Percentiles rank a stretch among this genome's conserved stretches.
Conservation (phyloP, 1,140 invertebrate genomes). For the Dinoponera quadriceps region DNA sequence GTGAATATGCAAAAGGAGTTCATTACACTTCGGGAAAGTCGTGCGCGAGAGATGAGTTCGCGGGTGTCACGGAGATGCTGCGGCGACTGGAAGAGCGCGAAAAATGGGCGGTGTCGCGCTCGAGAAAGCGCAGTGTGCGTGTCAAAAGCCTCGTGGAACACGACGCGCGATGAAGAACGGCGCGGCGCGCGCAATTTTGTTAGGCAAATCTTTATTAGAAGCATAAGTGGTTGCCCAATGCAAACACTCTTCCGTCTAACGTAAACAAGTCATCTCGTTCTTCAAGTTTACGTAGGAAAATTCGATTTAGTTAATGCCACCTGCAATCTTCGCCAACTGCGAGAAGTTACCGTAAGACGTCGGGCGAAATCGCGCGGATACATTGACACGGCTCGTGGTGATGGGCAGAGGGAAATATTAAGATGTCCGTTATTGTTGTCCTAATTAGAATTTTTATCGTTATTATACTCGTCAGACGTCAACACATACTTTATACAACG, state of each 20-base stretch:
- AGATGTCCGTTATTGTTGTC: background rate
- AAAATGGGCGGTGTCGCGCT: background rate
- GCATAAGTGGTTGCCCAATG: slow-evolving; percentile 1
- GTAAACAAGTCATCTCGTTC: background rate
- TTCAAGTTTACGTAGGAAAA: slow-evolving; percentile 27
- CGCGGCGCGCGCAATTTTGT: slow-evolving; percentile 4
- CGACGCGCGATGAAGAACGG: background rate
- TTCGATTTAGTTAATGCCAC: slow-evolving; percentile 27
- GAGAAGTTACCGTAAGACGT: background rate
- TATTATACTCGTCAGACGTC: background rate
- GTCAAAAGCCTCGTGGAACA: slow-evolving; percentile 4
- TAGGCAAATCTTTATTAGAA: slow-evolving; percentile 25
- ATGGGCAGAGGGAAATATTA: background rate
- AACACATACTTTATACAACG: background rate
- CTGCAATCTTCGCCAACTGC: slow-evolving; percentile 11
- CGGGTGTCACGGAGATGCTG: slow-evolving; percentile 2
- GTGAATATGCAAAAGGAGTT: background rate
- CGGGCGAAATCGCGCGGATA: background rate
- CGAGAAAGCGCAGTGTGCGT: background rate
- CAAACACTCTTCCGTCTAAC: background rate
- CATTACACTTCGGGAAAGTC: background rate
- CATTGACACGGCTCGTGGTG: no score
- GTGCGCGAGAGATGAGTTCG: background rate
- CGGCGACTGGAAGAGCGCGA: background rate
- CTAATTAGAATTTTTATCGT: background rate